phyloP scores from a whole-genome alignment of 2,888 invertebrate genomes.

The Ormyrus labotus region DNA sequence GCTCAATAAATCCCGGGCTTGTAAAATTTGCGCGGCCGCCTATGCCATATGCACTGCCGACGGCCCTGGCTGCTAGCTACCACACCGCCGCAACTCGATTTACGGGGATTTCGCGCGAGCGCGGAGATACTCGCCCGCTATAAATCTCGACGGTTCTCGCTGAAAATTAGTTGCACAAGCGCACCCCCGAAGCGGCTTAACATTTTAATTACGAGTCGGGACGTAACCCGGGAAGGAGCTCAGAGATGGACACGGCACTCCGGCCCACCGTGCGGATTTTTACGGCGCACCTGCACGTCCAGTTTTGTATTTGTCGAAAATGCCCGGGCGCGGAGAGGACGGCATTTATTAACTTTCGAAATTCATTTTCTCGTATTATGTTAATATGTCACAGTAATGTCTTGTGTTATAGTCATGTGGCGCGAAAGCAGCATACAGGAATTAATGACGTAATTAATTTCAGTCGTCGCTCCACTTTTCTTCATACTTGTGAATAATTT shows the following conservation, averaged over 20 bases:
- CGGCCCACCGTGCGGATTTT: conserved; percentile 5
- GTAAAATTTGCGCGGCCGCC: conserved; percentile 45
- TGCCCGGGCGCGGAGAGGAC: neutral
- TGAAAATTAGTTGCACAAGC: conserved; percentile 64
- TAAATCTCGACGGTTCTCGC: conserved; percentile 56
- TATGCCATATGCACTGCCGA: conserved; percentile 48
- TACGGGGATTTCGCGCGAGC: conserved; percentile 51
- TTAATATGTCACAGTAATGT: conserved; percentile 5
- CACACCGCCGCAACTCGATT: conserved; percentile 47
- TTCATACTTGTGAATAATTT: too few relatives aligned
- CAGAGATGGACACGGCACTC: too few relatives aligned
- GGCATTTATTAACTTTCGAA: conserved; percentile 31
- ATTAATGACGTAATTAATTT: neutral
- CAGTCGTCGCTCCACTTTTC: too few relatives aligned
- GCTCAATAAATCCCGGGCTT: conserved; percentile 50
- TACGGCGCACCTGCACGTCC: conserved; percentile 14
- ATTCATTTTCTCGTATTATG: conserved; percentile 18
- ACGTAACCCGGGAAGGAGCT: conserved; percentile 34
- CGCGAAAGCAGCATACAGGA: neutral
- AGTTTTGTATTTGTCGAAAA: conserved; percentile 33
- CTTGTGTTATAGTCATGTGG: neutral
- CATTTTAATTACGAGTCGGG: conserved; percentile 70
- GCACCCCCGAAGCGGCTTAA: conserved; percentile 61
- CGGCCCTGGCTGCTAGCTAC: neutral
- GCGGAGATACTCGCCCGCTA: conserved; percentile 51